A percentile compares a stretch with the other conserved stretches of the same genome.
These are phyloP conservation scores for Heterochromis multidens DNA, from an alignment of 2,113 vertebrate genomes.

Conservation along the genomic window DNA sequence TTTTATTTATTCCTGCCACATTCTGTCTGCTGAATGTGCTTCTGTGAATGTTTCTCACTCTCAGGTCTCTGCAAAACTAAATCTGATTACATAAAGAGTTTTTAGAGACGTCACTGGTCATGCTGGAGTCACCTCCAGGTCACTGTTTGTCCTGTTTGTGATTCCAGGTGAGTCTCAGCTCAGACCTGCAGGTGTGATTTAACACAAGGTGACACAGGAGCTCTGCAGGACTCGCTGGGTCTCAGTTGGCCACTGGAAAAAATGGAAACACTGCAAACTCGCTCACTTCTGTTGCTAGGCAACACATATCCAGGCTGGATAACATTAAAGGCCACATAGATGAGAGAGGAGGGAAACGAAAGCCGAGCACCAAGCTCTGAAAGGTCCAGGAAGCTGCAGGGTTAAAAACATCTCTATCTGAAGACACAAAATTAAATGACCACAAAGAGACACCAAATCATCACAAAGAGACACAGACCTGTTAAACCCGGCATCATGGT, in stretches of 20 bases:
- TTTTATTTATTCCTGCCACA: too few relatives aligned
- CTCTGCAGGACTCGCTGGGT: background rate
- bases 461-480: background rate
- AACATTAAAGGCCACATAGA: background rate
- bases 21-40: too few relatives aligned
- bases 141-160: too few relatives aligned
- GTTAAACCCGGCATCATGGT: too few relatives aligned
- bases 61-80: too few relatives aligned
- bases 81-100: too few relatives aligned
- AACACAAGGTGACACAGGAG: background rate
- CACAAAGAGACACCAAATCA: background rate
- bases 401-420: background rate
- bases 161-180: background rate
- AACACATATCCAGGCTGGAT: slow-evolving; percentile 29
- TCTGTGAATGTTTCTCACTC: too few relatives aligned
- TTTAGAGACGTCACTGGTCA: too few relatives aligned
- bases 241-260: background rate
- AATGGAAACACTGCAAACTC: background rate
- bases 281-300: slow-evolving; percentile 48
- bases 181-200: background rate
- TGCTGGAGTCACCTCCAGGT: too few relatives aligned
- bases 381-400: background rate
- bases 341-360: background rate
- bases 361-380: background rate
- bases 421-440: background rate